Evolutionary conservation across 2,113 vertebrate species (phyloP).

Genomic region (Ptilonorhynchus violaceus): DNA sequence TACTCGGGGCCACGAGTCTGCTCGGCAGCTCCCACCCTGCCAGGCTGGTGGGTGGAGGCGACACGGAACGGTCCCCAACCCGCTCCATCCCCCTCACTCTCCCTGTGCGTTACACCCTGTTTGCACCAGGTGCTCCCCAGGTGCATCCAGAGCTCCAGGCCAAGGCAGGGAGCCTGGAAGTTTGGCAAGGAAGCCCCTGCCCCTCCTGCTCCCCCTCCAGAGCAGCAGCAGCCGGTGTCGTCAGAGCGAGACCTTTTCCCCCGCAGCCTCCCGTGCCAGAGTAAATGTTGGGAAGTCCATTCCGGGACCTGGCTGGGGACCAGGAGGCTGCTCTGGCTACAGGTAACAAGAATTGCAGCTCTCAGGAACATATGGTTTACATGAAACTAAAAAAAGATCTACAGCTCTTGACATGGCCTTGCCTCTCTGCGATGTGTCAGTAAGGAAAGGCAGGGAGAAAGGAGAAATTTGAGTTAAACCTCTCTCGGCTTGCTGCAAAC

Average conservation of each 20-base stretch:
- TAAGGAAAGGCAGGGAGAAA: background rate
- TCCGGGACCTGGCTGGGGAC: conserved; percentile 32
- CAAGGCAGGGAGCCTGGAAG: background rate
- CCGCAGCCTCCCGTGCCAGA: conserved; percentile 11
- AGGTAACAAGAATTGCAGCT: conserved; percentile 42
- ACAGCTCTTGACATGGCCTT: background rate
- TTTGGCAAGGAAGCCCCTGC: background rate
- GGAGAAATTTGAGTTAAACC: conserved; percentile 18
- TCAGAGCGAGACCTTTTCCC: conserved; percentile 15
- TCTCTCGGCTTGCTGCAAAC: background rate
- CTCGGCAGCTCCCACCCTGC: background rate
- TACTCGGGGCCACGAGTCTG: background rate
- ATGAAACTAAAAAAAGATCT: conserved; percentile 33
- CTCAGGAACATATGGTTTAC: conserved; percentile 20
- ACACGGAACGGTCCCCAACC: background rate
- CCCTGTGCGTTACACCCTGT: accelerated
- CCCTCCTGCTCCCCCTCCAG: background rate
- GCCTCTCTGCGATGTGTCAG: background rate
- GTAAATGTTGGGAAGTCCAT: conserved; percentile 40
- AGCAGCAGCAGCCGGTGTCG: background rate
- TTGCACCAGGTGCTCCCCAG: background rate
- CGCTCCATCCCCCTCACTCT: background rate
- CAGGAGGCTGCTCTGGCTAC: conserved; percentile 53
- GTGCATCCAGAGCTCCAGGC: background rate
- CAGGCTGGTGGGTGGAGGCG: accelerated